Evolutionary conservation across 2,888 invertebrate genomes (phyloP).

Genomic region (Dascillus cervinus): DNA sequence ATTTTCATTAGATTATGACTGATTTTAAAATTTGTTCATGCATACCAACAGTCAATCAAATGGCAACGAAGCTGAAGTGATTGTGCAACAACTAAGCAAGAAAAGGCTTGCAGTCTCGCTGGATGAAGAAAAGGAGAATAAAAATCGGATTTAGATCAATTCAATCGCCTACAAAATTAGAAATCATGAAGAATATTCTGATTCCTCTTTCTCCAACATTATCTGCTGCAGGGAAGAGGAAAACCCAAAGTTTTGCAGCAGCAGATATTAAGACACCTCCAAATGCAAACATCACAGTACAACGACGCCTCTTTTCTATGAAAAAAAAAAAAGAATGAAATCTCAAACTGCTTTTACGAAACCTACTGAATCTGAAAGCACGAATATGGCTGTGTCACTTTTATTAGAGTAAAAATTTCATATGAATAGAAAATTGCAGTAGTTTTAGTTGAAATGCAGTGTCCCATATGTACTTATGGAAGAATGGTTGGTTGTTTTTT

Average conservation of each 20-base stretch:
- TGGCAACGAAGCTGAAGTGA: constrained; percentile 1
- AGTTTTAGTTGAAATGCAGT: no score
- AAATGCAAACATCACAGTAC: constrained; percentile 1
- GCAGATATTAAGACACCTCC: constrained; percentile 2
- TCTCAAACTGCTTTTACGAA: constrained; percentile 1
- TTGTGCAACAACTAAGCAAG: constrained; percentile 2
- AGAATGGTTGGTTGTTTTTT: no score
- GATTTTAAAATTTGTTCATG: no score
- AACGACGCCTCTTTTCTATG: constrained; percentile 2
- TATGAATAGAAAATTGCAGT: no score
- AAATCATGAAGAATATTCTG: constrained; percentile 2
- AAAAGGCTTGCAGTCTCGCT: constrained; percentile 1
- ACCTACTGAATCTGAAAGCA: constrained; percentile 1
- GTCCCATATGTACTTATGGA: no score
- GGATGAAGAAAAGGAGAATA: constrained; percentile 1
- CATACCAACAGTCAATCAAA: constrained; percentile 2
- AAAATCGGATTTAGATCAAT: constrained; percentile 2
- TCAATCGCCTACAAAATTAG: constrained; percentile 2
- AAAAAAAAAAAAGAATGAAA: neutral
- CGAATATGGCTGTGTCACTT: constrained; percentile 2
- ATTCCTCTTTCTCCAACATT: constrained; percentile 1
- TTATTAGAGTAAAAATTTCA: constrained; percentile 2
- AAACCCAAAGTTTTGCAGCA: constrained; percentile 2
- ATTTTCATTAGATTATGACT: no score
- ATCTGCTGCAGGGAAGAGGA: constrained; percentile 1